Base-by-base conservation (phyloP, 92 coral and sea anemone genomes). In the Palythoa grandiflora region DNA sequence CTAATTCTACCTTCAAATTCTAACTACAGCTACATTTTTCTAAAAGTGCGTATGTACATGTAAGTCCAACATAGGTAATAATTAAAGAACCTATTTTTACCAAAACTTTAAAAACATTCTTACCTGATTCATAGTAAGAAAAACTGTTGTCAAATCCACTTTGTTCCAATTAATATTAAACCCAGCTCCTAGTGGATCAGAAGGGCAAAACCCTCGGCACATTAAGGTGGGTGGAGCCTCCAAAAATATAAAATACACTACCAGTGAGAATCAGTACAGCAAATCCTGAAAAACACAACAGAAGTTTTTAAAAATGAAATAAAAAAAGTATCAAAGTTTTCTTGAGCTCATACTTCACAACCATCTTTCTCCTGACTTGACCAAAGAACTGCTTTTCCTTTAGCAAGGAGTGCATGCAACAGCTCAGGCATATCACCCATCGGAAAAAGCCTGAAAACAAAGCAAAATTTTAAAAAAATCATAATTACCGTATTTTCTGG, bases 361-460 rank as follows among this genome's bases (percentile, higher is more conserved):
- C 98, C 94, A 68, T 95, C 93, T 84, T 94, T 97, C 84, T 91
- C 97, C 87, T 97, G 99, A 90, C 99, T 97, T 52, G 99, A 97
- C 99, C 99, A 97, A 17, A 97, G 87, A 28, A 97, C 96, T 76
- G 99, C 99, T 84, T 91, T 95, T 85, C 99, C 99, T 76, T 93
- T 95, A 9, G 99, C 97, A 48, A 97, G 92, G 19, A 97, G 96
- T 19, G 91, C 85, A 91, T 93, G 92, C 50, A 97, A 88, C 13
- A 97, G 91, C 87, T 97, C 99, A 53, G 99, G 99, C 99, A 97
- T 97, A 78, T 97, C 99, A 53, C 99, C 99, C 94, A 96, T 92
- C 5, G 99, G 98, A 84, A 95, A 97, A 66, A 97, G 92, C 60
- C 99, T 97, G 78, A n/a, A 80, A 85, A 75, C 40, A 59, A 70